Base-by-base conservation (phyloP, 1,140 invertebrate genomes). In the Lucilia cuprina region DNA sequence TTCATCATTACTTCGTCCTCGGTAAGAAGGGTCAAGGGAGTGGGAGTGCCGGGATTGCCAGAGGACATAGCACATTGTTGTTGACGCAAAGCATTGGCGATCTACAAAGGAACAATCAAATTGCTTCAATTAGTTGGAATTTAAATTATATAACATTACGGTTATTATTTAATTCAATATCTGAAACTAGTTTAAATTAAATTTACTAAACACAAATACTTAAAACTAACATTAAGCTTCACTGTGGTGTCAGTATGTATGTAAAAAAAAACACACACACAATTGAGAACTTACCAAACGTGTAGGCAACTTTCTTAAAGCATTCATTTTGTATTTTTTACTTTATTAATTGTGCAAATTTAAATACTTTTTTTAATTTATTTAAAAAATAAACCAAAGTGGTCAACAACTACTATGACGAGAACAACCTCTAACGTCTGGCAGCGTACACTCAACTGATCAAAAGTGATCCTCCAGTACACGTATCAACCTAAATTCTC, bases 1-100 rank as follows among this genome's bases (percentile, higher is more conserved):
- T 94, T 95, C 95, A 96, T 96, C 87, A 94, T 93, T 50, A 92
- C 86, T 92, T 96, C 95, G 91, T 96, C 95, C 80, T 96, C 95
- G n/a, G 95, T 94, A 83, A 96, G 92, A 82, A 93, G 89, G 19
- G 94, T 95, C 80, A 96, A 87, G 55, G 95, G 95, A 84, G 90
- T 88, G 8, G 88, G 88, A 75, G 89, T 85, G 25, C 87, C 87
- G 17, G 86, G 65, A 70, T 86, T 85, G 25, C 86, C 89, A 85
- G 87, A 87, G 78, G 84, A 85, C 88, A 89, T 89, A 9, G 87
- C 84, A 41, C 87, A 86, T 86, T 82, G 87, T 87, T 90, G 89
- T 85, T 89, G 88, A 87, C 89, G 88, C 87, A 86, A 84, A 25
- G 86, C 86, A 85, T 89, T 89, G 4, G 84, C 88, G 84, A 91